Percentiles rank a stretch among this genome's conserved stretches.
Evolutionary conservation across 2,113 vertebrate species (phyloP).

Genomic region (Channa argus): DNA sequence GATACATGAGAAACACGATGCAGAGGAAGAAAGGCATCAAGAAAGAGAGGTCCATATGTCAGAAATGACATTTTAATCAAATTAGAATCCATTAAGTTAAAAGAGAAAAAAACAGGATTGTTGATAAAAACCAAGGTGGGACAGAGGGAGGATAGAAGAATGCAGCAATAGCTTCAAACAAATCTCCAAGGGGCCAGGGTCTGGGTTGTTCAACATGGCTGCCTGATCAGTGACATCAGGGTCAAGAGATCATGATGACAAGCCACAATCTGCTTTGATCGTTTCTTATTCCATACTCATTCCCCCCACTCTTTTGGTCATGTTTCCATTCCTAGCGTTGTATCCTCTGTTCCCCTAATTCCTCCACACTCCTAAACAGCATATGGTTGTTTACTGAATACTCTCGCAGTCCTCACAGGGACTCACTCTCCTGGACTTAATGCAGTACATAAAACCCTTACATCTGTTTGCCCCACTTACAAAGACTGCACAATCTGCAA

Average conservation of each 20-base stretch:
- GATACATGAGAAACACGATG: conserved; percentile 34
- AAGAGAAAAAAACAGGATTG: background rate
- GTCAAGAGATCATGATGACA: conserved; percentile 29
- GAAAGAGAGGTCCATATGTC: conserved; percentile 9
- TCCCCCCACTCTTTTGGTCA: conserved; percentile 18
- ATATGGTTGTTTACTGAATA: conserved; percentile 67
- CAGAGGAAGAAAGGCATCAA: background rate
- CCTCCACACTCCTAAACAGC: conserved; percentile 49
- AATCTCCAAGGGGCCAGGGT: conserved; percentile 26
- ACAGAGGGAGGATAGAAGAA: conserved; percentile 18
- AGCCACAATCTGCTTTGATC: conserved; percentile 31
- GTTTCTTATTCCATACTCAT: conserved; percentile 17
- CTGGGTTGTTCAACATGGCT: conserved; percentile 48
- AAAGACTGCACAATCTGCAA: conserved; percentile 63
- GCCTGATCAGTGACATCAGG: conserved; percentile 41
- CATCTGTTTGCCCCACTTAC: conserved; percentile 83
- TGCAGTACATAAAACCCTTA: conserved; percentile 77
- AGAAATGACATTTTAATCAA: conserved; percentile 2
- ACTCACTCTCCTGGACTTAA: conserved; percentile 77
- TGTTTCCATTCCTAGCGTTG: conserved; percentile 3
- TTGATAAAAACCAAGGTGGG: background rate
- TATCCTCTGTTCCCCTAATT: conserved; percentile 8
- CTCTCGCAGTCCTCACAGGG: conserved; percentile 63
- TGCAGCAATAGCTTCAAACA: conserved; percentile 18
- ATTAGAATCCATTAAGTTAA: conserved; percentile 16